A percentile compares a stretch with the other conserved stretches of the same genome.
phyloP scores from a whole-genome alignment of 37 sponge, comb jelly and placozoan genomes.

The Amphimedon queenslandica region DNA sequence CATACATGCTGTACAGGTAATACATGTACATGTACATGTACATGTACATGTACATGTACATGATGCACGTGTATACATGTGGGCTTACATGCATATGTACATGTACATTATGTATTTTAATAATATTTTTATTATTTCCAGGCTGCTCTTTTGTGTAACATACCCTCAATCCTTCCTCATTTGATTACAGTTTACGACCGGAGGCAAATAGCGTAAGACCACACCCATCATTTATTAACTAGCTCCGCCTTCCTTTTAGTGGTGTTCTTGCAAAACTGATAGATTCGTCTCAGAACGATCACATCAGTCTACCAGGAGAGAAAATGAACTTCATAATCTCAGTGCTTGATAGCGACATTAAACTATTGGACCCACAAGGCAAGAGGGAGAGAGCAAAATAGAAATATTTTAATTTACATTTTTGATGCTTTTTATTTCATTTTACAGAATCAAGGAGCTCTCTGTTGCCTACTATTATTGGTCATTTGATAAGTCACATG shows the following conservation, averaged over 20 bases:
- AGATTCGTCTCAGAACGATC: conserved; percentile 25
- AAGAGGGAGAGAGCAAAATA: neutral
- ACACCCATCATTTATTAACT: neutral
- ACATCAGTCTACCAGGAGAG: conserved; percentile 18
- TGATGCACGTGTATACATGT: neutral
- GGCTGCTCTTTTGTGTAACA: conserved; percentile 20
- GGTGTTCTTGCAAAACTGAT: conserved; percentile 20
- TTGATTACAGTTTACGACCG: conserved; percentile 4
- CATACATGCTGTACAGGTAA: conserved; percentile 8
- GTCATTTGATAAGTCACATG: conserved; percentile 23
- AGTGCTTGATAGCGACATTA: conserved; percentile 34
- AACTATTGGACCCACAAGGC: conserved; percentile 36
- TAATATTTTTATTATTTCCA: neutral
- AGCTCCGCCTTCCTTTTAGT: conserved; percentile 6
- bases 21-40: neutral
- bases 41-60: neutral
- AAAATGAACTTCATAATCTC: conserved; percentile 38
- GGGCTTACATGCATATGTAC: neutral
- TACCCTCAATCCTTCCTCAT: conserved; percentile 39
- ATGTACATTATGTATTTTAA: neutral
- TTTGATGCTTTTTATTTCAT: neutral
- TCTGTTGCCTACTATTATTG: conserved; percentile 40
- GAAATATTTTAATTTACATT: neutral
- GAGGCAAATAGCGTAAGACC: conserved; percentile 38
- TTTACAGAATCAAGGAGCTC: conserved; percentile 3